Base-by-base conservation (phyloP, 2,113 vertebrate genomes). In the Brienomyrus brachyistius region DNA sequence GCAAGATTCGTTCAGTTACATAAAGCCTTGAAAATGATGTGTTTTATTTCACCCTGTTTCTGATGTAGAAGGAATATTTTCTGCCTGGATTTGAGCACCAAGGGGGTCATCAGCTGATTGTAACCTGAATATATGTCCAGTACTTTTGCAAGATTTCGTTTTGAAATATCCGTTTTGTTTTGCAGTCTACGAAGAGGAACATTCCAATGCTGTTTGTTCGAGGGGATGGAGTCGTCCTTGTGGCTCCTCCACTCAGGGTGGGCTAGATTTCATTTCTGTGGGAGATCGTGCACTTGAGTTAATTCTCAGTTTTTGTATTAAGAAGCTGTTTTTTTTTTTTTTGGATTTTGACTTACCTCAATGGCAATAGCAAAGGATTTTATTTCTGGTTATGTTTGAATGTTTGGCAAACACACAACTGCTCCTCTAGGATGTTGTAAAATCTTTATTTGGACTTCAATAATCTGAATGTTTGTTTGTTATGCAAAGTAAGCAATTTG, bases 201-300 rank as follows among this genome's bases (percentile, higher is more conserved):
- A 99, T 99, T 91, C 98, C 98, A 0, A 99, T 99, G 98, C 97
- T 99, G 91, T 99, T 99, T 91, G 98, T 99, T 88, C 96, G 98
- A 94, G 98, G 98, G 80, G 98, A 99, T 4, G 98, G 98, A 1
- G 98, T 99, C 5, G 98, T 99, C 48, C 97, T 99, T 0, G 98
- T 99, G 31, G 98, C 98, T 62, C 98, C 98, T 6, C 98, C 98
- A 0, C 89, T 99, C 91, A 95, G 98, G 92, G 98, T 99, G 86
- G 98, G 98, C 89, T 99, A 93, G 90, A 11, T 51, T 80, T 43
- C 19, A 0, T 31, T 17, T 62, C 47, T 6, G 82, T 80, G 17
- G 51, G 70, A 31, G 59, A 87, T 9, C 40, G 15, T 40, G 23
- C 8, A 35, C 27, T 90, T 87, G 13, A 80, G 4, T 82, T 15